Conservation (phyloP, 2,888 invertebrate species). For the Macaria notata region DNA sequence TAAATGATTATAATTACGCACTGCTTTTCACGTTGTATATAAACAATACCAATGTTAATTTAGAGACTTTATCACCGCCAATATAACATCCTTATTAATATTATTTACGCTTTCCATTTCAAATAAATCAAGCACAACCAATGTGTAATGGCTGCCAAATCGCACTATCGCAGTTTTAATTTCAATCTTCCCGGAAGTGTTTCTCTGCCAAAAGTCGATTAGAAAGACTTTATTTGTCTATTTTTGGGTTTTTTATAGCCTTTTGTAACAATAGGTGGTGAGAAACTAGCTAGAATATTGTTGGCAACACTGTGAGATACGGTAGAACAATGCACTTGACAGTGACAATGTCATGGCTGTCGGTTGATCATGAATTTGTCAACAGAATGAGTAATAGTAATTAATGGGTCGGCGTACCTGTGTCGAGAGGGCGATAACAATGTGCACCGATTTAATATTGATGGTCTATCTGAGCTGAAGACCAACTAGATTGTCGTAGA, state of each 20-base stretch:
- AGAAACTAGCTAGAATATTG: slow-evolving; percentile 57
- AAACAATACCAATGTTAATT: no score
- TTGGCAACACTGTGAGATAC: slow-evolving; percentile 55
- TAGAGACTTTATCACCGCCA: no score
- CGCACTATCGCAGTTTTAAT: slow-evolving; percentile 8
- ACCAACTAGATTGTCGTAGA: no score
- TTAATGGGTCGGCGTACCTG: slow-evolving; percentile 26
- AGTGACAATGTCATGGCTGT: slow-evolving; percentile 56
- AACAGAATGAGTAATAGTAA: slow-evolving; percentile 36
- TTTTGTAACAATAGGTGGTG: slow-evolving; percentile 45
- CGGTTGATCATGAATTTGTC: slow-evolving; percentile 38
- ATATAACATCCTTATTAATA: no score
- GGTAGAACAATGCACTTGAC: slow-evolving; percentile 69
- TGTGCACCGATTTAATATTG: neutral
- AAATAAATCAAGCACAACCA: slow-evolving; percentile 10
- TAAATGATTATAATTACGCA: no score
- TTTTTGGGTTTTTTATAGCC: slow-evolving; percentile 27
- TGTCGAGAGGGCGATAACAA: slow-evolving; percentile 9
- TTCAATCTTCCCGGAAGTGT: slow-evolving; percentile 21
- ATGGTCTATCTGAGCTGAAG: no score
- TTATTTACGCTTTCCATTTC: no score
- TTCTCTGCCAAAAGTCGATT: slow-evolving; percentile 23
- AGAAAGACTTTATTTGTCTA: slow-evolving; percentile 24
- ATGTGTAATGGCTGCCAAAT: slow-evolving; percentile 8
- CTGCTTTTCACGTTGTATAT: no score